Conservation (phyloP, 2,113 vertebrate species). For the Sinocyclocheilus anshuiensis region DNA sequence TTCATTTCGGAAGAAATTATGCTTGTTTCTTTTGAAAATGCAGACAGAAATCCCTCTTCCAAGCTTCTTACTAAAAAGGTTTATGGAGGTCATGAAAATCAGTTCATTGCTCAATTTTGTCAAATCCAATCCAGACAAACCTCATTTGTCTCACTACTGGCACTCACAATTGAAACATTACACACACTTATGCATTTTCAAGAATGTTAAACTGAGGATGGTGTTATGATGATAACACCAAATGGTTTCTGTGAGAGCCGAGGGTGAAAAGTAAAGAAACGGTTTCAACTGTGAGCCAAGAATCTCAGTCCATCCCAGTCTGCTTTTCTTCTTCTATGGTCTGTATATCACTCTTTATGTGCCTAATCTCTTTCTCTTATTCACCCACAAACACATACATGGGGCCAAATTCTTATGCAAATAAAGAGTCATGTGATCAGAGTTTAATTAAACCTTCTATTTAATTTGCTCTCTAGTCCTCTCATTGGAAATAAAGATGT, state of each 20-base stretch:
- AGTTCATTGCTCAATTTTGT: not conserved
- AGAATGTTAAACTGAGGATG: not conserved
- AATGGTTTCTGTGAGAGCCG: not conserved
- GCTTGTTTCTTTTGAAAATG: not conserved
- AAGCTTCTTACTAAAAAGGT: not conserved
- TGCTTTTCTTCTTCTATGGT: not conserved
- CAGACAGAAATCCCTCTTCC: not conserved
- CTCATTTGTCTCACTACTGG: not conserved
- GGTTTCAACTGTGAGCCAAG: not conserved
- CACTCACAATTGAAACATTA: not conserved
- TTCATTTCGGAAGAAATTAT: not conserved
- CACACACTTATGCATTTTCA: not conserved
- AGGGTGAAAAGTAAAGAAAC: not conserved
- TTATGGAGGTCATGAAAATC: not conserved
- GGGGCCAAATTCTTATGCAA: slow-evolving; percentile 52
- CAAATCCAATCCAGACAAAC: slow-evolving; percentile 4
- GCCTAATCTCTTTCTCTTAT: slow-evolving; percentile 9
- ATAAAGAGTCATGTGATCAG: slow-evolving; percentile 59
- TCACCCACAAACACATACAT: not conserved
- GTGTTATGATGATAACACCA: not conserved
- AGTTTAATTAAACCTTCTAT: slow-evolving; percentile 63
- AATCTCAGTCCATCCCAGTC: not conserved
- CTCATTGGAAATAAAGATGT: slow-evolving; percentile 10
- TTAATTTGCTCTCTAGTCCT: slow-evolving; percentile 32
- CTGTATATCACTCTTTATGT: not conserved